A percentile compares a stretch with the other conserved stretches of the same genome.
Conservation (phyloP, 2,888 invertebrate species). For the Endomychus coccineus region DNA sequence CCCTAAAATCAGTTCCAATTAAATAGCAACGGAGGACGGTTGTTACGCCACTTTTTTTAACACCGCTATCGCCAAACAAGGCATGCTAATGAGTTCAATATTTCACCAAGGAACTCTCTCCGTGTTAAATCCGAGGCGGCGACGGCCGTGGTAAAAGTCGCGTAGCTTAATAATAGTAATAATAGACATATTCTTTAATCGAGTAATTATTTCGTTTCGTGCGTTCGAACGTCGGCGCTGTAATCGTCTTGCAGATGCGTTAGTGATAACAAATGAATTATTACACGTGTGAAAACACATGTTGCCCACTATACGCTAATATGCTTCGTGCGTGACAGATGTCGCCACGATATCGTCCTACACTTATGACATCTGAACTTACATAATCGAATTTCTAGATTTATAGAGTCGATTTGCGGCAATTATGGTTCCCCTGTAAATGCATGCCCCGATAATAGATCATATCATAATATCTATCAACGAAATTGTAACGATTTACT, state of each 20-base stretch:
- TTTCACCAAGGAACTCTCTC: too few species aligned
- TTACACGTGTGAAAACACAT: constrained; percentile 6
- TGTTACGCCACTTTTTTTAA: too few species aligned
- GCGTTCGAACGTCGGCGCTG: not conserved
- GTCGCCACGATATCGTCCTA: constrained; percentile 10
- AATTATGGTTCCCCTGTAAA: constrained; percentile 23
- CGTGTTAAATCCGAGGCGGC: too few species aligned
- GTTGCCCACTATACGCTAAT: constrained; percentile 9
- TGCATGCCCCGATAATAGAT: too few species aligned
- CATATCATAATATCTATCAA: too few species aligned
- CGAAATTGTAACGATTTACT: too few species aligned
- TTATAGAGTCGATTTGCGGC: constrained; percentile 25
- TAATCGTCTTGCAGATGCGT: not conserved
- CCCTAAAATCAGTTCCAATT: too few species aligned
- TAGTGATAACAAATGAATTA: constrained; percentile 2
- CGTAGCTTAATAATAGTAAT: not conserved
- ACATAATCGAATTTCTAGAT: constrained; percentile 29
- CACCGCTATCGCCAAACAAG: too few species aligned
- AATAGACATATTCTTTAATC: not conserved
- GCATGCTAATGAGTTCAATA: too few species aligned
- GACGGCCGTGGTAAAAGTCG: too few species aligned
- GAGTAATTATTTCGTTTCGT: constrained; percentile 6
- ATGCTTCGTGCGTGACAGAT: constrained; percentile 16
- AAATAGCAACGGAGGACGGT: too few species aligned
- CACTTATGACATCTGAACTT: constrained; percentile 26